phyloP scores from a whole-genome alignment of 2,113 vertebrate species.

The Vimba vimba region DNA sequence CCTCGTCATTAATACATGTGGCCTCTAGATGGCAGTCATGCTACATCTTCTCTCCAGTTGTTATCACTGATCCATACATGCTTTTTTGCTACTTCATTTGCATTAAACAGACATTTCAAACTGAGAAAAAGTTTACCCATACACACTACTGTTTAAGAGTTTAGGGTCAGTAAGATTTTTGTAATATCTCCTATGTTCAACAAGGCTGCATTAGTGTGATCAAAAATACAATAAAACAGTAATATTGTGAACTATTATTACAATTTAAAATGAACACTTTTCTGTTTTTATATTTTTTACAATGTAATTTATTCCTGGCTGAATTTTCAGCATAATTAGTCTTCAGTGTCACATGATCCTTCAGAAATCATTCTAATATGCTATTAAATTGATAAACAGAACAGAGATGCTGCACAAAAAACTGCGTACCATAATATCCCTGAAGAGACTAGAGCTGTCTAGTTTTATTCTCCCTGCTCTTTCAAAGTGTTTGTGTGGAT shows the following conservation, averaged over 20 bases:
- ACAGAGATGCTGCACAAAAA: not conserved
- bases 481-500: not conserved
- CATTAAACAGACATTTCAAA: not conserved
- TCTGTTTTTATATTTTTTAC: too few relatives aligned
- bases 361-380: too few relatives aligned
- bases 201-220: not conserved
- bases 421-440: not conserved
- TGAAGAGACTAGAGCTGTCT: not conserved
- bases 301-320: too few relatives aligned
- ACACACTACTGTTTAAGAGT: not conserved
- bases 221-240: not conserved
- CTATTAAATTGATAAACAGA: not conserved
- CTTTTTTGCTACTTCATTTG: not conserved
- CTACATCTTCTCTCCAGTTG: conserved; percentile 18
- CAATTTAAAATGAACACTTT: not conserved
- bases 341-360: too few relatives aligned
- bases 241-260: too few relatives aligned
- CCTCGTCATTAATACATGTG: not conserved
- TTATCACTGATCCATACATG: not conserved
- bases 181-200: not conserved
- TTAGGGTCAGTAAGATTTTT: too few relatives aligned
- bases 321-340: too few relatives aligned
- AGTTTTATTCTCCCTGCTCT: not conserved
- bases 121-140: not conserved
- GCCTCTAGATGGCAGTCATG: conserved; percentile 73